A percentile compares a stretch with the other conserved stretches of the same genome.
These are phyloP conservation scores for Gymnodraco acuticeps DNA, from an alignment of 2,797 vertebrate genomes.

Conservation along the genomic window DNA sequence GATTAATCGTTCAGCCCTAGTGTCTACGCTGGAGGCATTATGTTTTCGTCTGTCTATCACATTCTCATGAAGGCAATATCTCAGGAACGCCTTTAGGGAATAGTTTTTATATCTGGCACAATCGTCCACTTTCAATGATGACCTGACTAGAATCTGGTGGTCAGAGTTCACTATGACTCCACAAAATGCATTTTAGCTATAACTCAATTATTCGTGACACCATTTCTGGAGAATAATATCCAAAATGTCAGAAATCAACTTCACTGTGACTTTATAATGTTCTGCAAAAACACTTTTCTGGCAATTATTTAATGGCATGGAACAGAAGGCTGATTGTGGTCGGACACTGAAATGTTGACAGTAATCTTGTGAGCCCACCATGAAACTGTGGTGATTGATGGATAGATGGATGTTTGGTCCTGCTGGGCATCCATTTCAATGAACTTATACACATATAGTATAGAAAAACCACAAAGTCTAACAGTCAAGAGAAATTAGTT, in stretches of 20 bases:
- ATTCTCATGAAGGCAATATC: neutral
- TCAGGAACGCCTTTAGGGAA: neutral
- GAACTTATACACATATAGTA: no score
- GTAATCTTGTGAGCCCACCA: neutral
- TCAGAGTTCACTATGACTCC: no score
- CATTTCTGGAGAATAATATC: neutral
- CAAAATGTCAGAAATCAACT: no score
- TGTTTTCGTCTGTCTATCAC: neutral
- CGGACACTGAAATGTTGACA: neutral
- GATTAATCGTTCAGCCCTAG: no score
- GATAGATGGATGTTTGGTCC: no score
- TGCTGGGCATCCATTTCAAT: no score
- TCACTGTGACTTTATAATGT: neutral
- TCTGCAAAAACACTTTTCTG: neutral
- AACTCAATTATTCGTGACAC: neutral
- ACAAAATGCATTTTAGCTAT: no score
- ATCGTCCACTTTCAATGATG: neutral
- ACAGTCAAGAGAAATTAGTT: no score
- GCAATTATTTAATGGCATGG: neutral
- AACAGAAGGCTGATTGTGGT: neutral
- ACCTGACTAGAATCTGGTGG: no score
- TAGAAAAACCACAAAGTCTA: no score
- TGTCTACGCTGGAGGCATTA: no score
- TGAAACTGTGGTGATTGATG: neutral
- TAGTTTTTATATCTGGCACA: neutral